Evolutionary conservation across 2,113 vertebrate genomes (phyloP).

Genomic region (Paradoxurus hermaphroditus): DNA sequence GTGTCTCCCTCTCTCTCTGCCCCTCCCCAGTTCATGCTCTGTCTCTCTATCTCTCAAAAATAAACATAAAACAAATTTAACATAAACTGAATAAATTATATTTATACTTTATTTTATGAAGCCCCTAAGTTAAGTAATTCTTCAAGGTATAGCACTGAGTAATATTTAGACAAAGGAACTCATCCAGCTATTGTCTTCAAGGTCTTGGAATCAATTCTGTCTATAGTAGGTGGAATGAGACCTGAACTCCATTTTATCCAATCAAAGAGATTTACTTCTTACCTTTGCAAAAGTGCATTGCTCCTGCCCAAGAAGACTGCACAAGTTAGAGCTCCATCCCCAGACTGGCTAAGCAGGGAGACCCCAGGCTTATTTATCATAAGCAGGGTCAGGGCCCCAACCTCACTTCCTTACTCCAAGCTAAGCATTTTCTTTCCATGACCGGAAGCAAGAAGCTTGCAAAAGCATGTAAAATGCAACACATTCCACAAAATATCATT

Average conservation of each 20-base stretch:
- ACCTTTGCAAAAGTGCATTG: not conserved
- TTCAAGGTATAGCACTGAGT: not conserved
- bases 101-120: not conserved
- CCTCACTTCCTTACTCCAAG: not conserved
- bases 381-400: not conserved
- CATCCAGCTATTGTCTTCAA: not conserved
- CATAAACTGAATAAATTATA: not conserved
- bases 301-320: not conserved
- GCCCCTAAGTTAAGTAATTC: not conserved
- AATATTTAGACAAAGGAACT: not conserved
- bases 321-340: not conserved
- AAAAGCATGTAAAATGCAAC: not conserved
- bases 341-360: not conserved
- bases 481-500: not conserved
- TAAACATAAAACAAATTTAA: not conserved
- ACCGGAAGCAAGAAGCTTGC: not conserved
- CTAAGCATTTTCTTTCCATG: not conserved
- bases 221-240: not conserved
- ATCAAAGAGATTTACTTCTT: not conserved
- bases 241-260: not conserved
- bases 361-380: no score
- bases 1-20: no score
- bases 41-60: no score
- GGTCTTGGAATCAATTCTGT: not conserved
- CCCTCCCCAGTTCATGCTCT: no score